Evolutionary conservation across 2,888 invertebrate genomes (phyloP), one percentile per base, ranked within the genome.

Genomic region (Acanthosoma haemorrhoidale): DNA sequence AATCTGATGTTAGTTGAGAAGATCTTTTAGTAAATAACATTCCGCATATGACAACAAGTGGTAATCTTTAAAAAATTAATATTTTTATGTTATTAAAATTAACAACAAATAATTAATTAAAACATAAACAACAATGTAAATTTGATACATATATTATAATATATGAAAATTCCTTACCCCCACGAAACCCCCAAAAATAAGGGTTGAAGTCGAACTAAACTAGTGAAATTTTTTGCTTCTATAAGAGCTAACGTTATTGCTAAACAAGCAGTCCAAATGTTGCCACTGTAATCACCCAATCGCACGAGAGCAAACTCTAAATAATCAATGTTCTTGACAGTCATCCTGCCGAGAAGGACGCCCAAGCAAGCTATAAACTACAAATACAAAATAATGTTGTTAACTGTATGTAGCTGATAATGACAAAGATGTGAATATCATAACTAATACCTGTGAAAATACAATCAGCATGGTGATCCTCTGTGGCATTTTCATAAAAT

Each of bases 231-330:
- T 70, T 91, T 87, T 72, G 90, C 90, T 80, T 93, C 87, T 68
- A 95, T 81, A 79, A 95, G 88, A 32, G 95, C 84, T 36, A 96
- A 79, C 5, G 89, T 87, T 36, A 92, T 84, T 2, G 95, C 91
- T 70, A 95, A 82, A 77, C 92, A 87, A 8, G 90, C 89, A 0
- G 94, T 92, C 92, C 93, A 94, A 67, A 94, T 82, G 71, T 94
- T 83, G 61, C 92, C 87, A 71, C 92, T 90, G 77, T 91, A 91
- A 71, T 91, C 89, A 71, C 90, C 88, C 74, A 87, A 85, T 36
- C 90, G 87, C 74, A 91, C 88, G 15, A 93, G 78, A 4, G 87
- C 82, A 78, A 94, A 92, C 78, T 94, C 91, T 2, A 90, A 70
- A 71, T 90, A 88, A 76, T 70, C 58, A 3, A 60, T 58, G n/a